Base-by-base conservation (phyloP, 2,888 invertebrate species). In the Griposia aprilina region DNA sequence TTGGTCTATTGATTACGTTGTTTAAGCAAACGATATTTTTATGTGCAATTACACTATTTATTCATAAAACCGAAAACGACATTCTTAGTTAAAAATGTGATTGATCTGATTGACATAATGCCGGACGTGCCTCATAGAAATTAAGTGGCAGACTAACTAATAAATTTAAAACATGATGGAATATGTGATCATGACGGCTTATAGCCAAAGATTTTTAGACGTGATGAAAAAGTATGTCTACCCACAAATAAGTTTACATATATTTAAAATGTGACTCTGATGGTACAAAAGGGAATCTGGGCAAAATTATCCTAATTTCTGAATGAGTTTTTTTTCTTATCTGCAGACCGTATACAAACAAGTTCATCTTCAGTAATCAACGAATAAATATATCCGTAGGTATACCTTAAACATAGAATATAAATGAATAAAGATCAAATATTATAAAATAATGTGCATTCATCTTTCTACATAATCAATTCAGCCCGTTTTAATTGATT, bases 401-500 rank as follows among this genome's bases (percentile, higher is more conserved):
- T 68, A 69, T 36, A 62, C 26, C 30, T 7, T 15, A n/a, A 30
- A 76, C 20, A 17, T 36, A 45, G 30, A 76, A 76, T 48, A 6
- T 62, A 88, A 90, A 90, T 90, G 87, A 85, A 86, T 85, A 84
- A 91, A 91, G 78, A 88, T 90, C 90, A 92, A 90, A 90, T 88
- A 89, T 89, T 84, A 87, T 81, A 88, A 76, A 89, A 90, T 90
- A 91, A 90, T 88, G 83, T 85, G 80, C 90, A 92, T 92, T 91
- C 90, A 92, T 93, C 91, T 89, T 74, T 66, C 73, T 57, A 80
- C 77, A 76, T 89, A 90, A 91, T 92, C 87, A 87, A 90, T 90
- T 89, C 85, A 84, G 74, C 68, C 74, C 59, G 79, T 83, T 89
- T 88, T 90, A 92, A 93, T 92, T 91, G 92, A 91, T 90, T 91